A percentile compares a stretch with the other conserved stretches of the same genome.
Evolutionary conservation across 2,888 invertebrate species (phyloP).

Genomic region (Ochlodes sylvanus): DNA sequence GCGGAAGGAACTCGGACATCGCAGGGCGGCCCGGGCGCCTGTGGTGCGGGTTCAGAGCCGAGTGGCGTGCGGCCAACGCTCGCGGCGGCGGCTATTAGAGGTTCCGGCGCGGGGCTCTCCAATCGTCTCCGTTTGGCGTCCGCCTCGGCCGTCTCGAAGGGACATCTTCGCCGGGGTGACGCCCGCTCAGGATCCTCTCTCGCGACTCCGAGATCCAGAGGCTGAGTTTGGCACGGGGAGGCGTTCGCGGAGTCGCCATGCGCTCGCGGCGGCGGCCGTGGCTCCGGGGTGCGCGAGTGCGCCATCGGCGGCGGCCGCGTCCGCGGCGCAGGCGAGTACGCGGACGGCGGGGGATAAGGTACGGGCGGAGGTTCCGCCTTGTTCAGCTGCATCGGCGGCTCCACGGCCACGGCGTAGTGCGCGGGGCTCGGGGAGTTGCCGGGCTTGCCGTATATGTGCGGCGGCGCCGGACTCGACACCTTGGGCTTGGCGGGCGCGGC

Average conservation of each 20-base stretch:
- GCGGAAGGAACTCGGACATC: slow-evolving; percentile 86
- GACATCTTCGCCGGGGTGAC: slow-evolving; percentile 88
- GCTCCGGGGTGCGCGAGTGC: slow-evolving; percentile 82
- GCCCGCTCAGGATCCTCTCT: slow-evolving; percentile 86
- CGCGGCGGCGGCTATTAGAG: slow-evolving; percentile 89
- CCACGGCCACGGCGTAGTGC: slow-evolving; percentile 73
- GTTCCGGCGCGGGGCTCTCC: slow-evolving; percentile 83
- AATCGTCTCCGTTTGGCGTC: slow-evolving; percentile 88
- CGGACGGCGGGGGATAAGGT: slow-evolving; percentile 75
- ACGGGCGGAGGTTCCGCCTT: slow-evolving; percentile 81
- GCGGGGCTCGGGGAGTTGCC: slow-evolving; percentile 79
- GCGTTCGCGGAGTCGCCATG: slow-evolving; percentile 66
- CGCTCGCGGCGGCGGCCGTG: slow-evolving; percentile 72
- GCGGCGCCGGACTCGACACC: slow-evolving; percentile 92
- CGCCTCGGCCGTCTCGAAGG: slow-evolving; percentile 77
- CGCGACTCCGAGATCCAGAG: slow-evolving; percentile 90
- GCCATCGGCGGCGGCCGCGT: slow-evolving; percentile 84
- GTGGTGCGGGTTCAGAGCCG: slow-evolving; percentile 78
- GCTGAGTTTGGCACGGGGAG: slow-evolving; percentile 89
- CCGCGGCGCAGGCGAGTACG: slow-evolving; percentile 66
- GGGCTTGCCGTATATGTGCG: slow-evolving; percentile 89
- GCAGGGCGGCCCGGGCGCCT: slow-evolving; percentile 75
- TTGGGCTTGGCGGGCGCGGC: slow-evolving; percentile 85
- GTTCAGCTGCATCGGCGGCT: slow-evolving; percentile 82
- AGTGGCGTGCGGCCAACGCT: slow-evolving; percentile 89